Conservation (phyloP, 2,888 invertebrate genomes). For the Idaea biselata region DNA sequence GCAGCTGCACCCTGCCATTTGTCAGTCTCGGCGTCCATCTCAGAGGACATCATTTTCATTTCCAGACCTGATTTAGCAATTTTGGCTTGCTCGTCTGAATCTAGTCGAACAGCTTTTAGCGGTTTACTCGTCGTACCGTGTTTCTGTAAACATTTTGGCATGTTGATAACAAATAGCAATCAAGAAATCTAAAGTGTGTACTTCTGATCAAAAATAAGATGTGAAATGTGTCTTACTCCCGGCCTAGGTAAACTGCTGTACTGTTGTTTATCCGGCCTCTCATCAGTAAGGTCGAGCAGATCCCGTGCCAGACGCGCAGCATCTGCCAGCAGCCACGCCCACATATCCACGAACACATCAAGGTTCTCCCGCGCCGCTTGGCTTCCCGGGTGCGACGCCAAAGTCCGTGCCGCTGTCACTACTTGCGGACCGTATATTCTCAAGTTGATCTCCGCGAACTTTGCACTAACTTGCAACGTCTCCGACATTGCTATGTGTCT, state of each 20-base stretch:
- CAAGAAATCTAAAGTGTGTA: neutral
- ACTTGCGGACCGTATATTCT: constrained; percentile 97
- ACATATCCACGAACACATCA: constrained; percentile 96
- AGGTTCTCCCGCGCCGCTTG: constrained; percentile 98
- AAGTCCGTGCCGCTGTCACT: constrained; percentile 94
- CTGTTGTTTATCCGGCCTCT: constrained; percentile 71
- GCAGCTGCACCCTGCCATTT: constrained; percentile 93
- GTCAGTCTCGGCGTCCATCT: constrained; percentile 97
- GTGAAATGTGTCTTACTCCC: constrained; percentile 84
- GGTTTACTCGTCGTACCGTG: constrained; percentile 97
- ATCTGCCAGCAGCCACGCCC: constrained; percentile 95
- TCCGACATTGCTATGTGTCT: constrained; percentile 97
- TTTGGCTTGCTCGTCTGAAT: constrained; percentile 97
- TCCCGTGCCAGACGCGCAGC: constrained; percentile 95
- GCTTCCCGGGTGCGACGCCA: constrained; percentile 94
- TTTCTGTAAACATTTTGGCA: constrained; percentile 83
- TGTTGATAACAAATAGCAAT: neutral
- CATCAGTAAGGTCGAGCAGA: constrained; percentile 89
- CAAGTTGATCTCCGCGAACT: constrained; percentile 97
- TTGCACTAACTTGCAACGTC: constrained; percentile 96
- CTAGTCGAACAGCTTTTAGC: constrained; percentile 92
- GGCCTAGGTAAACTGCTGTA: constrained; percentile 97
- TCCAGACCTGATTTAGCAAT: constrained; percentile 97
- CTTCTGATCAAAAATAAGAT: neutral
- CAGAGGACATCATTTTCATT: constrained; percentile 97